Conservation (phyloP, 2,888 invertebrate genomes). For the Leptopterna dolabrata region DNA sequence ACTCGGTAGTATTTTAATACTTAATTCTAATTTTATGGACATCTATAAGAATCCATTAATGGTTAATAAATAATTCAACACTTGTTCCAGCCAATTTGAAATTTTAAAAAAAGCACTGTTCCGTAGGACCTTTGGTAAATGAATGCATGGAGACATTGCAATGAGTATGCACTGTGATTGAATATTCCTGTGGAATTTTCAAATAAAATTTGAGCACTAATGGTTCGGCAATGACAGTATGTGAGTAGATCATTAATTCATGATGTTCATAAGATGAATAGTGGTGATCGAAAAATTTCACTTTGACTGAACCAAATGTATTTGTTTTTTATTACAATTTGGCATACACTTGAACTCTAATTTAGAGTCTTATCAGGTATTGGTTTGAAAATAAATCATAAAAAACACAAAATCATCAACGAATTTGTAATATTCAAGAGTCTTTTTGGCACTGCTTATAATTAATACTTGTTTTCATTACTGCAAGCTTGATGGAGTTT, state of each 20-base stretch:
- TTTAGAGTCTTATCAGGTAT: constrained; percentile 37
- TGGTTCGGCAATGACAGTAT: neutral
- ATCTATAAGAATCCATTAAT: constrained; percentile 47
- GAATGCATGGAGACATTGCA: too few species aligned
- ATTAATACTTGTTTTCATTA: neutral
- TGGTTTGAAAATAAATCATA: neutral
- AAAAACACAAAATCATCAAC: neutral
- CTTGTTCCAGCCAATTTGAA: neutral
- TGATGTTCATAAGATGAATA: too few species aligned
- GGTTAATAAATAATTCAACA: neutral
- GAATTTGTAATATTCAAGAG: neutral
- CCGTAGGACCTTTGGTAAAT: too few species aligned
- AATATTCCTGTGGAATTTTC: too few species aligned
- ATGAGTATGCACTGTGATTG: too few species aligned
- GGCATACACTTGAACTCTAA: constrained; percentile 51
- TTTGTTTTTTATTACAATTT: constrained; percentile 6
- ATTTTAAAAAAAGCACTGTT: too few species aligned
- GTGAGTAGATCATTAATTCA: too few species aligned
- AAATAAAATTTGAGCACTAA: too few species aligned
- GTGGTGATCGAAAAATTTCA: too few species aligned
- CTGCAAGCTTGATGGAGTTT: constrained; percentile 19
- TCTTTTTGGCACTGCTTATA: neutral
- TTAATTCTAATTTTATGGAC: constrained; percentile 34
- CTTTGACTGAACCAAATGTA: neutral
- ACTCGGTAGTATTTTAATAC: neutral